These are phyloP conservation scores for Zelleria hepariella DNA, from an alignment of 2,888 invertebrate genomes.

Conservation along the genomic window DNA sequence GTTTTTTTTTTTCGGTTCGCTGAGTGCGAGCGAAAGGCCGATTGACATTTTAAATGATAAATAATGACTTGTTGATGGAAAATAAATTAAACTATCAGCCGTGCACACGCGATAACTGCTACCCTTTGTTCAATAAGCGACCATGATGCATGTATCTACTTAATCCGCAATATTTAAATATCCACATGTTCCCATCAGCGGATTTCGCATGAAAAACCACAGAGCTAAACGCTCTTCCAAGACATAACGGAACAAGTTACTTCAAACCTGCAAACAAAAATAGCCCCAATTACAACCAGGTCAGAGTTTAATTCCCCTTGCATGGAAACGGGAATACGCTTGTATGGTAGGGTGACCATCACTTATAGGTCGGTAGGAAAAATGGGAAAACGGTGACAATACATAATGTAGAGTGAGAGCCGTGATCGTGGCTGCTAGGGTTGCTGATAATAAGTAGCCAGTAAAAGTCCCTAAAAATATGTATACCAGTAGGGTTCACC, in stretches of 20 bases:
- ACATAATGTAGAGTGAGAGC: slow-evolving; percentile 65
- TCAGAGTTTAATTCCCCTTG: background rate
- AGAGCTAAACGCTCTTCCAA: slow-evolving; percentile 39
- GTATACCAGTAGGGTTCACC: too few species aligned
- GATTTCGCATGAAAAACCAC: slow-evolving; percentile 65
- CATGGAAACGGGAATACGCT: background rate
- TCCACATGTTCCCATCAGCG: slow-evolving; percentile 53
- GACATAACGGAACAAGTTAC: slow-evolving; percentile 22
- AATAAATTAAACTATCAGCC: slow-evolving; percentile 12
- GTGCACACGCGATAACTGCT: slow-evolving; percentile 24
- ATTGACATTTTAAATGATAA: slow-evolving; percentile 10
- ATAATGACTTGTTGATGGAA: slow-evolving; percentile 13
- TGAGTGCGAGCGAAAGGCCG: background rate
- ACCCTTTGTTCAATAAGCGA: slow-evolving; percentile 22
- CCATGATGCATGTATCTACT: slow-evolving; percentile 7
- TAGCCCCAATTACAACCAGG: background rate
- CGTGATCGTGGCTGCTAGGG: slow-evolving; percentile 65
- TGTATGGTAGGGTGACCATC: background rate
- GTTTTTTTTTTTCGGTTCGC: too few species aligned
- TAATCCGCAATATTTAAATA: slow-evolving; percentile 51
- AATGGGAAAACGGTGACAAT: slow-evolving; percentile 63
- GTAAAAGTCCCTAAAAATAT: too few species aligned
- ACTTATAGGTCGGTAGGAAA: slow-evolving; percentile 38
- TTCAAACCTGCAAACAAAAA: background rate
- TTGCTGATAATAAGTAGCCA: slow-evolving; percentile 19